A percentile compares a stretch with the other conserved stretches of the same genome.
These are phyloP conservation scores for Paramuricea clavata DNA, from an alignment of 92 coral and sea anemone genomes.

Conservation along the genomic window DNA sequence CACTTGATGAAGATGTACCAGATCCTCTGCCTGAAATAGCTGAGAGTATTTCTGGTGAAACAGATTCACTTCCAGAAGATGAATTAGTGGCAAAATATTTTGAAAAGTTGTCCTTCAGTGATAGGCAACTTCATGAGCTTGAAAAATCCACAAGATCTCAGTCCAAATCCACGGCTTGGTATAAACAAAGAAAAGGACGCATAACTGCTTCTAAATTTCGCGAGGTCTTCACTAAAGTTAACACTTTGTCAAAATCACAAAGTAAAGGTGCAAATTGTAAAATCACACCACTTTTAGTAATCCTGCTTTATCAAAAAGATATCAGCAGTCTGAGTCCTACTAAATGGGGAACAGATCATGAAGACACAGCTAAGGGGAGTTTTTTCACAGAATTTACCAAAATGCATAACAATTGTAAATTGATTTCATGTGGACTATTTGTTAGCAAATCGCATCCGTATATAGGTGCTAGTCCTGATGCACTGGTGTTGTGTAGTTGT, in stretches of 20 bases:
- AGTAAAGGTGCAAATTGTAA: background rate
- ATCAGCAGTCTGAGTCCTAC: background rate
- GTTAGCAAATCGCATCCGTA: background rate
- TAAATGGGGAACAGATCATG: background rate
- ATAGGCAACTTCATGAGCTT: background rate
- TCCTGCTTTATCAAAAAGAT: background rate
- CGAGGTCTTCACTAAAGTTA: background rate
- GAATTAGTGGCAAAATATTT: background rate
- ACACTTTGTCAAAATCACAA: background rate
- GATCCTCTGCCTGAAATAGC: slow-evolving; percentile 52
- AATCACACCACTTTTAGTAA: background rate
- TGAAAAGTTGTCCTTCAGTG: background rate
- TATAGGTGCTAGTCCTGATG: background rate
- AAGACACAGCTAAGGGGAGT: background rate
- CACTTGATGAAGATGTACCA: slow-evolving; percentile 56
- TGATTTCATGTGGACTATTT: background rate
- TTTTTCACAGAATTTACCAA: background rate
- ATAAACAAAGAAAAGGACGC: background rate
- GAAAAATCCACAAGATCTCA: background rate
- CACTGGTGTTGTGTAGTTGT: background rate
- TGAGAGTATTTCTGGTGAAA: slow-evolving; percentile 4
- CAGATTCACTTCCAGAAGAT: background rate
- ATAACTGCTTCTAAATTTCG: background rate
- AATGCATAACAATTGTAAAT: background rate
- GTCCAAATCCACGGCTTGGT: background rate